phyloP scores from a whole-genome alignment of 2,797 vertebrate species.

The Parauchenoglanis punctatus region DNA sequence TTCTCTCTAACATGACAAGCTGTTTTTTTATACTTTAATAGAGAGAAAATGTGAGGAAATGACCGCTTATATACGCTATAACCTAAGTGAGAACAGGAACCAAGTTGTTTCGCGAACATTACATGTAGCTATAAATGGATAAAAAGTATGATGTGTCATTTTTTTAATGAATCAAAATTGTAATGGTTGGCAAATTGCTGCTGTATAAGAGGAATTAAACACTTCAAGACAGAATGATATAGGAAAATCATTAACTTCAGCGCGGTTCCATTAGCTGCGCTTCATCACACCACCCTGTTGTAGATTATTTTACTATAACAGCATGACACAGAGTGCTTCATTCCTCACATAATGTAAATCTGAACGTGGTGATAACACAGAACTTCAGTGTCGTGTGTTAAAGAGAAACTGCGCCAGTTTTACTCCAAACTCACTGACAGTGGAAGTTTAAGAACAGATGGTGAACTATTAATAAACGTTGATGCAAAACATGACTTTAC shows the following conservation, averaged over 20 bases:
- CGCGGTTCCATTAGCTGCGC: background rate
- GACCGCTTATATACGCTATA: background rate
- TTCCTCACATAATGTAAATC: background rate
- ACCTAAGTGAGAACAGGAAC: background rate
- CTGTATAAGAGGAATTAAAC: background rate
- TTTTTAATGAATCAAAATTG: background rate
- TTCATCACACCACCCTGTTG: background rate
- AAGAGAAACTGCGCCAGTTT: background rate
- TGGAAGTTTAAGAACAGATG: background rate
- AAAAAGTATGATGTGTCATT: background rate
- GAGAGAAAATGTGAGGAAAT: background rate
- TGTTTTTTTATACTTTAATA: background rate
- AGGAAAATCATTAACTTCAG: background rate
- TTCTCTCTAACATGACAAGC: too few relatives aligned
- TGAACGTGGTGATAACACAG: background rate
- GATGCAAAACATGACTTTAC: background rate
- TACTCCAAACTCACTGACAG: too few relatives aligned
- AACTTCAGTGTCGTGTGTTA: background rate
- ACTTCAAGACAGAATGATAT: background rate
- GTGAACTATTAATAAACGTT: background rate
- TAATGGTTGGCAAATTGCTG: background rate
- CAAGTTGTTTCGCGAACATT: background rate
- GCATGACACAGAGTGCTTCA: background rate
- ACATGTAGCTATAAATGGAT: background rate
- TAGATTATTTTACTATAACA: background rate